Percentiles rank a stretch among this genome's conserved stretches.
Conservation (phyloP, 2,888 invertebrate species). For the Acanthococcus lagerstroemiae region DNA sequence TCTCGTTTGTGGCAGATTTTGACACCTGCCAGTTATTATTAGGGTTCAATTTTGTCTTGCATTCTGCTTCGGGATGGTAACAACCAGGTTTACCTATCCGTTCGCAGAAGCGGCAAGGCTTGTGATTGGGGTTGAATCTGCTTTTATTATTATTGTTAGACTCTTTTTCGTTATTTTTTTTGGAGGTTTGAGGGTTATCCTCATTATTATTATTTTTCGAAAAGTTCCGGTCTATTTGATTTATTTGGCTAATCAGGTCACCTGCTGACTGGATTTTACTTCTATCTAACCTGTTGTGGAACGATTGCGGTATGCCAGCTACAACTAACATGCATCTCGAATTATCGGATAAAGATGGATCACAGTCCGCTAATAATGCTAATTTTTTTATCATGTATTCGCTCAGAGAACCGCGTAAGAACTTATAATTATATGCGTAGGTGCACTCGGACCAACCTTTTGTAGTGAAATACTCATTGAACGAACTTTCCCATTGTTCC, state of each 20-base stretch:
- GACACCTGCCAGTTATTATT: too few relatives aligned
- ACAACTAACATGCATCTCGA: not conserved
- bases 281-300: not conserved
- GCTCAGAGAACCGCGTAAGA: not conserved
- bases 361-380: not conserved
- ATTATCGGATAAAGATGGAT: not conserved
- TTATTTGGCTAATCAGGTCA: not conserved
- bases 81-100: too few relatives aligned
- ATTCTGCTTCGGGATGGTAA: too few relatives aligned
- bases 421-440: slow-evolving; percentile 1
- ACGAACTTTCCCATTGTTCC: not conserved
- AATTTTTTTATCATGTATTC: slow-evolving; percentile 5
- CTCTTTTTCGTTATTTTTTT: not conserved
- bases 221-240: slow-evolving; percentile 5
- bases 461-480: not conserved
- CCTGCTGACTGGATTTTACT: not conserved
- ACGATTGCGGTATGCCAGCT: not conserved
- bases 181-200: not conserved
- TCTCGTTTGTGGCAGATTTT: too few relatives aligned
- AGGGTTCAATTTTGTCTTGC: too few relatives aligned
- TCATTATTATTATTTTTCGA: not conserved
- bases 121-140: too few relatives aligned
- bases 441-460: slow-evolving; percentile 4
- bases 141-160: not conserved
- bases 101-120: too few relatives aligned